Base-by-base conservation (phyloP, 2,113 vertebrate species). In the Cyprinodon variegatus region DNA sequence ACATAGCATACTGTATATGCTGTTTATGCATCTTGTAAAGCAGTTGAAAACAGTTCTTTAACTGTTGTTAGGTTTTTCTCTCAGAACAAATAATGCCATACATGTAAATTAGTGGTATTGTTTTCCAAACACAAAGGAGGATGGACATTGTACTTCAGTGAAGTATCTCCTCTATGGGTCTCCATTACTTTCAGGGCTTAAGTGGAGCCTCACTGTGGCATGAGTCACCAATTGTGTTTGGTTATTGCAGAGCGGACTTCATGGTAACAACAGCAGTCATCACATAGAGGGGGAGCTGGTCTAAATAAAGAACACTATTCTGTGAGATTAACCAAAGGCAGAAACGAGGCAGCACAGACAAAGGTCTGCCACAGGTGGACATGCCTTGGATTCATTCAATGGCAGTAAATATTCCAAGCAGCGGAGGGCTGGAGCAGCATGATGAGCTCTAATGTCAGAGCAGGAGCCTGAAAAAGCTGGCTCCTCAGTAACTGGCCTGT, bases 221-320 rank as follows among this genome's bases (percentile, higher is more conserved):
- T 79, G 60, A 78, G 53, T 68, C 69, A 77, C 77, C 39, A 71
- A 82, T 77, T 87, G 76, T 82, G 60, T 83, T 85, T 61, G 77
- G 79, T 90, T 77, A 83, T 93, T 86, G 90, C 12, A 84, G 81
- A 75, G 68, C 60, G 76, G 83, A 66, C 78, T 78, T 82, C 72
- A 72, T n/a, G 8, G 79, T 48, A 87, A 81, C 45, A 83, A 53
- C 83, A 90, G 81, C 83, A 78, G 69, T 75, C 62, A 74, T 85
- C 78, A 84, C 78, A 85, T 88, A 74, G 65, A 36, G 46, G 83
- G 64, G 60, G 85, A 67, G 82, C 17, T 5, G 20, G 50, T 90
- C 92, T 93, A 93, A 93, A 93, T 79, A 90, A 87, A 91, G 92
- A 88, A 83, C 90, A 76, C 77, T 77, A 87, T 76, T 70, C 86